phyloP scores from a whole-genome alignment of 1,140 invertebrate species.

The Heterodera carotae region DNA sequence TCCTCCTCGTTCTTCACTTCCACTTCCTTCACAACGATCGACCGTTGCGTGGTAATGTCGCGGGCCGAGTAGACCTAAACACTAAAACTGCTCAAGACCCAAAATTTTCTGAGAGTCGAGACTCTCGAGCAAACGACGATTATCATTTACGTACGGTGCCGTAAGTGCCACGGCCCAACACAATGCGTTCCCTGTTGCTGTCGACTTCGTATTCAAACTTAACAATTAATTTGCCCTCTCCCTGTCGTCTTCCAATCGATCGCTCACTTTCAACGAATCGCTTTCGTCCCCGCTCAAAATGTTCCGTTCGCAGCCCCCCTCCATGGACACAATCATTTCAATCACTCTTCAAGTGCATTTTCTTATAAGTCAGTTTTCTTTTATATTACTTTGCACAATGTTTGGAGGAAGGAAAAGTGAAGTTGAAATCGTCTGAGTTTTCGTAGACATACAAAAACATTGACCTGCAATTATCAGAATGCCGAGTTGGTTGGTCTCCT shows the following conservation, averaged over 20 bases:
- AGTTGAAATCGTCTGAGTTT: conserved; percentile 98
- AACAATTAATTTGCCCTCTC: neutral
- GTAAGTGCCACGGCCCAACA: conserved; percentile 92
- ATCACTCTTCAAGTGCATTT: conserved; percentile 42
- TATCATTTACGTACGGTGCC: conserved; percentile 71
- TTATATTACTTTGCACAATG: conserved; percentile 70
- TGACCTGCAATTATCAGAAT: conserved; percentile 68
- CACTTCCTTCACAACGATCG: conserved; percentile 96
- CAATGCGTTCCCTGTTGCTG: conserved; percentile 80
- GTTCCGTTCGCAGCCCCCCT: conserved; percentile 56
- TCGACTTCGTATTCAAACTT: conserved; percentile 95
- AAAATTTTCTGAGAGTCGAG: too few species aligned
- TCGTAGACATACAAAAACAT: conserved; percentile 95
- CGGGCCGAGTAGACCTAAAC: conserved; percentile 82
- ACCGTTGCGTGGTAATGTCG: conserved; percentile 89
- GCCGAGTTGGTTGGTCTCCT: neutral
- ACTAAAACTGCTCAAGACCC: neutral
- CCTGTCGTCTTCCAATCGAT: neutral
- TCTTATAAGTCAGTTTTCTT: neutral
- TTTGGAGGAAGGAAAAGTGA: conserved; percentile 86
- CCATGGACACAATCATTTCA: conserved; percentile 49
- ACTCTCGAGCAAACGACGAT: too few species aligned
- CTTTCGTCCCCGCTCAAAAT: conserved; percentile 44
- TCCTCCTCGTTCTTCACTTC: conserved; percentile 92
- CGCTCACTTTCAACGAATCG: conserved; percentile 18